These are phyloP conservation scores for Caenorhabditis doughertyi DNA, from an alignment of 2,888 invertebrate genomes.

Conservation along the genomic window DNA sequence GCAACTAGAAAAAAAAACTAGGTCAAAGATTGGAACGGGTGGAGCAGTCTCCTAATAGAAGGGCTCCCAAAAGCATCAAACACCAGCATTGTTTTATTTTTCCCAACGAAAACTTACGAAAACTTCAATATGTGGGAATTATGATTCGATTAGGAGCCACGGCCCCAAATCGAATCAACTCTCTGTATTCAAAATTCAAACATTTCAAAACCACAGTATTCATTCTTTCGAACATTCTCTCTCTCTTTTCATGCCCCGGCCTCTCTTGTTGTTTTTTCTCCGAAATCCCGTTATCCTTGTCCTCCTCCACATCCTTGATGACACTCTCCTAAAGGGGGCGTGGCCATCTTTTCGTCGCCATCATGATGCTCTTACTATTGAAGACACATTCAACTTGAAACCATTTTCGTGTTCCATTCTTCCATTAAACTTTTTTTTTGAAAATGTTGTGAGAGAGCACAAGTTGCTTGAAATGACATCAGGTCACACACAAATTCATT, in stretches of 20 bases:
- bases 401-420: not conserved
- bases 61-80: no score
- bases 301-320: not conserved
- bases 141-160: not conserved
- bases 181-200: no score
- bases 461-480: conserved; percentile 61
- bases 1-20: no score
- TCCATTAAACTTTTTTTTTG: conserved; percentile 15
- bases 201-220: no score
- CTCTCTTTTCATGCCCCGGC: not conserved
- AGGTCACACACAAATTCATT: conserved; percentile 30
- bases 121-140: not conserved
- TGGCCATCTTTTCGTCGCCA: conserved; percentile 4
- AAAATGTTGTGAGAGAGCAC: conserved; percentile 44
- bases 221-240: conserved; percentile 11
- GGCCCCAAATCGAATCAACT: no score
- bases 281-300: conserved; percentile 47
- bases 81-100: no score
- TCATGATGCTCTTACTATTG: conserved; percentile 17
- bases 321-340: conserved; percentile 29
- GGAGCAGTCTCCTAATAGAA: not conserved
- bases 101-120: no score
- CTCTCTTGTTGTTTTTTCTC: conserved; percentile 13
- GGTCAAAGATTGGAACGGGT: not conserved
- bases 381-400: conserved; percentile 13